Evolutionary conservation across 1,140 invertebrate genomes (phyloP).

Genomic region (Nixonia krombeini): DNA sequence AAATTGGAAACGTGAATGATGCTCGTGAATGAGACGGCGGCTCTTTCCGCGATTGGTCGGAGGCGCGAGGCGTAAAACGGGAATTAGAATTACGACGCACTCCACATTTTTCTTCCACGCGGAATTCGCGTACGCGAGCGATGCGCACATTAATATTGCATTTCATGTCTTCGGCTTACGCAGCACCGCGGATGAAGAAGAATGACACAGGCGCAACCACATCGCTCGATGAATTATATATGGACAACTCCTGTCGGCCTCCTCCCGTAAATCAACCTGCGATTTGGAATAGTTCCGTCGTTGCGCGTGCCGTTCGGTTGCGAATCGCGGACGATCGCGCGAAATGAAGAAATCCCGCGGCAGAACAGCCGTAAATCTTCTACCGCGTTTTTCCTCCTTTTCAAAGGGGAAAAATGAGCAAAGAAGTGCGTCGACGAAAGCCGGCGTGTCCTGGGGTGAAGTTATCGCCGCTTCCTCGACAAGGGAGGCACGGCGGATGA

Average conservation of each 20-base stretch:
- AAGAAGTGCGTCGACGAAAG: conserved; percentile 1
- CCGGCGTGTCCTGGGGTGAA: conserved; percentile 21
- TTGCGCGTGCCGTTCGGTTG: no score
- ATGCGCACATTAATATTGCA: conserved; percentile 20
- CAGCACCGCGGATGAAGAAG: neutral
- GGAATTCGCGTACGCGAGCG: conserved; percentile 11
- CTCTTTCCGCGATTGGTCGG: no score
- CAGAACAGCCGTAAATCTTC: no score
- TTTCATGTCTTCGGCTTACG: conserved; percentile 14
- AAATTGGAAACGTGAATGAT: no score
- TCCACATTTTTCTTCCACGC: conserved; percentile 20
- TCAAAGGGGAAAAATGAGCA: neutral
- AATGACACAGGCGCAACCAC: conserved; percentile 17
- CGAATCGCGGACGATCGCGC: no score
- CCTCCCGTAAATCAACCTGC: neutral
- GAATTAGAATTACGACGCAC: conserved; percentile 19
- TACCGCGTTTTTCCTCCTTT: neutral
- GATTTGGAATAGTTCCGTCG: neutral
- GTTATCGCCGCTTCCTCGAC: conserved; percentile 39
- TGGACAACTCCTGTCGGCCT: conserved; percentile 2
- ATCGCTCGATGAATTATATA: conserved; percentile 15
- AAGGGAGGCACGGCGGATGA: conserved; percentile 50
- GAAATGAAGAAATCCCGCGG: neutral
- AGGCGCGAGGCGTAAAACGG: no score
- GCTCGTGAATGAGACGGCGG: no score